Evolutionary conservation across 2,888 invertebrate genomes (phyloP).

Genomic region (Papilio protenor): DNA sequence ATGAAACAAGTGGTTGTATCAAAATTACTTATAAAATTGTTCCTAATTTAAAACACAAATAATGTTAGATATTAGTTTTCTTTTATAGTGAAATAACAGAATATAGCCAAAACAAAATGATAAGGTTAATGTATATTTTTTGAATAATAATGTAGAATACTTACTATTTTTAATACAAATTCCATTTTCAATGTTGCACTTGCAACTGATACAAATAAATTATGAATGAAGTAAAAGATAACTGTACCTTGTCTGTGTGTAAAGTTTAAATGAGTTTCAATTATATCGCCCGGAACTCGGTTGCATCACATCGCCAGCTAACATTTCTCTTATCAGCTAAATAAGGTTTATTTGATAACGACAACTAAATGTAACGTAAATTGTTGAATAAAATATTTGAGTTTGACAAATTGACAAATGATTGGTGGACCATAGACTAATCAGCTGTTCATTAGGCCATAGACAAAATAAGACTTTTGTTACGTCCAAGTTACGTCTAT

Average conservation of each 20-base stretch:
- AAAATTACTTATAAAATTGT: neutral
- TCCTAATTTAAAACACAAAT: neutral
- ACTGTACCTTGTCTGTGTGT: constrained; percentile 35
- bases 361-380: constrained; percentile 33
- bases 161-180: constrained; percentile 36
- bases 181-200: constrained; percentile 33
- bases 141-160: constrained; percentile 17
- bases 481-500: neutral
- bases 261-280: constrained; percentile 36
- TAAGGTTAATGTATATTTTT: too few species aligned
- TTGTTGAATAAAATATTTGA: neutral
- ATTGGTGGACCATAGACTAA: neutral
- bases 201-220: constrained; percentile 8
- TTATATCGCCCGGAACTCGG: constrained; percentile 38
- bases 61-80: neutral
- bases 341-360: constrained; percentile 40
- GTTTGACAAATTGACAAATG: neutral
- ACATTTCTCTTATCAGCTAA: constrained; percentile 39
- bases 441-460: neutral
- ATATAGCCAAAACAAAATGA: neutral
- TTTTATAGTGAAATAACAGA: neutral
- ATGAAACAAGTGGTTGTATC: neutral
- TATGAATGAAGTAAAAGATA: constrained; percentile 13
- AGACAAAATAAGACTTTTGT: neutral
- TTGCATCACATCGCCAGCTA: constrained; percentile 42